Evolutionary conservation across 1,140 invertebrate species (phyloP).

Genomic region (Atta texana): DNA sequence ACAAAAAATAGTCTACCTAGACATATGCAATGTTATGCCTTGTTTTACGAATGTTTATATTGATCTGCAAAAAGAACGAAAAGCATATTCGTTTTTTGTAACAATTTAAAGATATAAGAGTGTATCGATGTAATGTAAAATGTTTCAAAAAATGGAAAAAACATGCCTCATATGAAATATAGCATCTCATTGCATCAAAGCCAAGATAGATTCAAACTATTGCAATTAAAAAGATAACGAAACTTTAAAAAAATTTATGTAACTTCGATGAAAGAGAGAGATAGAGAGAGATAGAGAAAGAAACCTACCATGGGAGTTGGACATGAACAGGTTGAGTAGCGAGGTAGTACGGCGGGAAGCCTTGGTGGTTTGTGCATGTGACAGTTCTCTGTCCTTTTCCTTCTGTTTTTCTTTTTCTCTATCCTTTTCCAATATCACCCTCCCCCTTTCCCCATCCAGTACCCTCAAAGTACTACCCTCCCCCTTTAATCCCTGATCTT

Average conservation of each 20-base stretch:
- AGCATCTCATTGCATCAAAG: constrained; percentile 50
- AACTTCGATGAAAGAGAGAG: constrained; percentile 65
- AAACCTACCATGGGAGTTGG: constrained; percentile 95
- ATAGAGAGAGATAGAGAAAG: constrained; percentile 45
- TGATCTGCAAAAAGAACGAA: background rate
- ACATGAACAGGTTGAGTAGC: constrained; percentile 97
- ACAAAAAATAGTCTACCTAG: constrained; percentile 58
- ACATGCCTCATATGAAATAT: background rate
- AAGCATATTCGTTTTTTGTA: background rate
- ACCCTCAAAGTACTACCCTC: constrained; percentile 76
- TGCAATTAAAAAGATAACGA: constrained; percentile 64
- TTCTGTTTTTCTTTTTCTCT: constrained; percentile 76
- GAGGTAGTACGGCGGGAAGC: constrained; percentile 96
- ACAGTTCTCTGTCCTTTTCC: constrained; percentile 82
- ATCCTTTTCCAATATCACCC: constrained; percentile 85
- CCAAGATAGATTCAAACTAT: constrained; percentile 64
- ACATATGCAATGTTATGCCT: constrained; percentile 62
- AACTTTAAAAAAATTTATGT: constrained; percentile 62
- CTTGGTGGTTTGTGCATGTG: constrained; percentile 87
- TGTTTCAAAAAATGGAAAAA: background rate
- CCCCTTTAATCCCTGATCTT: constrained; percentile 83
- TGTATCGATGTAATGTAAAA: background rate
- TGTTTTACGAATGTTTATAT: background rate
- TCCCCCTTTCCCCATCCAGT: constrained; percentile 78
- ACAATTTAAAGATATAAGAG: background rate